Base-by-base conservation (phyloP, 2,113 vertebrate species). In the Gobius niger region DNA sequence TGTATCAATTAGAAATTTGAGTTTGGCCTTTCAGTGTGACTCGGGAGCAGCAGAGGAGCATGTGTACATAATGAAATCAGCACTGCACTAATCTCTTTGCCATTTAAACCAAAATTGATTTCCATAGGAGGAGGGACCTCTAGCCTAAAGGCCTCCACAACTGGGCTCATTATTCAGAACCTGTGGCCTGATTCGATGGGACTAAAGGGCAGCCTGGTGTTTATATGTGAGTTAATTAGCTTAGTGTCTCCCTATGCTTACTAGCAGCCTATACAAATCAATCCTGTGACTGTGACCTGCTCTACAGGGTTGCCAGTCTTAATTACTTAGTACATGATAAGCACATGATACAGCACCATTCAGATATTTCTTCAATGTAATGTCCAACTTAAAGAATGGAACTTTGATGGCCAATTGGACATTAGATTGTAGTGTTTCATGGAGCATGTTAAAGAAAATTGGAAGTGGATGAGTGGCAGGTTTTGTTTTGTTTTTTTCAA, bases 101-200 rank as follows among this genome's bases (percentile, higher is more conserved):
- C 86, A 87, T 90, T 90, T 90, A 73, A 67, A 84, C 67, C 54
- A 42, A 68, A 76, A 79, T 71, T 82, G 81, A 89, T 89, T 87
- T 89, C 82, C 82, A 84, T 68, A 77, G 81, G 75, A 77, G 81
- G 73, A 87, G 87, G 79, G 62, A 76, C 73, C 72, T 56, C 47
- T 44, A 24, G 24, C 24, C 24, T 24, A 24, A 24, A 24, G 61
- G 61, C 72, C 70, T 66, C 52, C 10, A 57, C 46, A 51, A 19
- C 67, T 40, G 12, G 72, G 67, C 57, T 71, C 82, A 83, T 87
- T 56, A 7, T 76, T 82, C 52, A 81, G 69, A 80, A 51, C 81
- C 68, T n/a, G 53, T 73, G 69, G 78, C 73, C 64, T 81, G 67
- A 84, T 83, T 85, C 67, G 67, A 88, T 81, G 84, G 73, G 76